Conservation (phyloP, 2,797 vertebrate genomes). For the Florisuga fusca region DNA sequence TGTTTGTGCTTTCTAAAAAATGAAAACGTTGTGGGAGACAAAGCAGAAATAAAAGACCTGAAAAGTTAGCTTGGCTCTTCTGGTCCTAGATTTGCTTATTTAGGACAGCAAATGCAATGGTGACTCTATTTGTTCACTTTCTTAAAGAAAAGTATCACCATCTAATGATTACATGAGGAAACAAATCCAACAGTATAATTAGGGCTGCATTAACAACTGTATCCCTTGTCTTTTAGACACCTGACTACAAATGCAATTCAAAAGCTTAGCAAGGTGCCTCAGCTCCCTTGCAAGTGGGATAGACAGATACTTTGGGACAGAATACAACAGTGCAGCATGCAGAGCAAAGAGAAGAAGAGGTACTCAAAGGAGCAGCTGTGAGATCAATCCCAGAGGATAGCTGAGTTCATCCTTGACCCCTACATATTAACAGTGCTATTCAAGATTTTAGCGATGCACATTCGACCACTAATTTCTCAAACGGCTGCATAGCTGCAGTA, state of each 20-base stretch:
- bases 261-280: background rate
- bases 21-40: background rate
- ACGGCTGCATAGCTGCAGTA: background rate
- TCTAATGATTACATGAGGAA: background rate
- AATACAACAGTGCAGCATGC: background rate
- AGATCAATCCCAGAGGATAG: background rate
- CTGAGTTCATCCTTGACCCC: accelerated
- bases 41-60: background rate
- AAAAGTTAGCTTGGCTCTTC: background rate
- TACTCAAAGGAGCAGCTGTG: accelerated
- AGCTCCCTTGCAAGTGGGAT: background rate
- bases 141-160: background rate
- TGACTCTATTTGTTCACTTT: background rate
- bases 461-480: background rate
- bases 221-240: background rate
- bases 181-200: background rate
- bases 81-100: background rate
- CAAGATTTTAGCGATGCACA: background rate
- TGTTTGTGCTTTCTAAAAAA: background rate
- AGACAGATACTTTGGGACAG: background rate
- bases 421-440: background rate
- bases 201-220: background rate
- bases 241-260: background rate
- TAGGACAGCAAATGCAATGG: background rate
- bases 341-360: background rate